Conservation (phyloP, 2,888 invertebrate species). For the Leucoptera coffeella region DNA sequence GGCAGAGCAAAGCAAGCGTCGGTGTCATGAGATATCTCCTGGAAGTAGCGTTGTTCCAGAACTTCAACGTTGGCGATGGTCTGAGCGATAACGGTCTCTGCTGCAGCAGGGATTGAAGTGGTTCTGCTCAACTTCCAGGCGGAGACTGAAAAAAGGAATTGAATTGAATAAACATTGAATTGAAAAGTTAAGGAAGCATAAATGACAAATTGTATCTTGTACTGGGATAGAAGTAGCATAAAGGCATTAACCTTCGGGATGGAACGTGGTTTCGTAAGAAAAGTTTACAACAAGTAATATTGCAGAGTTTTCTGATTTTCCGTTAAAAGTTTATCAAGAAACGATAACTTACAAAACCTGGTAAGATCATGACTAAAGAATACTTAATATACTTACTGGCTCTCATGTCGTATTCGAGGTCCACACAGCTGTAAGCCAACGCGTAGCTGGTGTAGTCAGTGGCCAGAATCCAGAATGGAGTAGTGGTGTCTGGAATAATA, state of each 20-base stretch:
- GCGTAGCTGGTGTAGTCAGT: conserved; percentile 16
- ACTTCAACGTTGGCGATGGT: conserved; percentile 14
- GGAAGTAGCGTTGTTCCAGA: conserved; percentile 19
- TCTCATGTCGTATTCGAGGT: conserved; percentile 16
- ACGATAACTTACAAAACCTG: no score
- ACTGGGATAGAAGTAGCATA: no score
- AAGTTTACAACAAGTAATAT: no score
- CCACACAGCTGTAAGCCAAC: conserved; percentile 16
- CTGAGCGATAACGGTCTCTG: conserved; percentile 13
- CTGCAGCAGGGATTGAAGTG: conserved; percentile 11
- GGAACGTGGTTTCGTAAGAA: no score
- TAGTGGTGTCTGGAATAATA: conserved; percentile 9
- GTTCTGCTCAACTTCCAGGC: conserved; percentile 35
- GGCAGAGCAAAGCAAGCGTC: conserved; percentile 27
- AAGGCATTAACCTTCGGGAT: no score
- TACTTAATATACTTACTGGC: conserved; percentile 14
- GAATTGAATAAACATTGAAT: not conserved
- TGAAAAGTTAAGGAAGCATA: no score
- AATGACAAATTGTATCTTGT: no score
- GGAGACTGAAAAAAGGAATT: conserved; percentile 16
- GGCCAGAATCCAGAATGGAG: conserved; percentile 16
- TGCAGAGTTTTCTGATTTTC: no score
- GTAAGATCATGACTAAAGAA: not conserved
- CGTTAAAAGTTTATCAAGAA: no score
- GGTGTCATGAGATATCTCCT: conserved; percentile 18